phyloP scores from a whole-genome alignment of 1,140 invertebrate species.

The Trichomalopsis sarcophagae region DNA sequence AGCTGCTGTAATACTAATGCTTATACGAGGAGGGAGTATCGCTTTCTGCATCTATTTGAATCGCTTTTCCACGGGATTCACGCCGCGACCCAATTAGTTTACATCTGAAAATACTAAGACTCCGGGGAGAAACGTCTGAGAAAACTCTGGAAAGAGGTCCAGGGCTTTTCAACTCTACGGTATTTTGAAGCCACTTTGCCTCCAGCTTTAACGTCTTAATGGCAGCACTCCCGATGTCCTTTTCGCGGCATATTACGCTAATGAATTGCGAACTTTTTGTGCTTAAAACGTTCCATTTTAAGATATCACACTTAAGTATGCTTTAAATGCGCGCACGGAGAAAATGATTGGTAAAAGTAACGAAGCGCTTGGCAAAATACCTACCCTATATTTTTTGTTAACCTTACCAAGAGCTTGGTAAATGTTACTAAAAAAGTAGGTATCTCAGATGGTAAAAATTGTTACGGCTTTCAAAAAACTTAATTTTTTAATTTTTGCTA shows the following conservation, averaged over 20 bases:
- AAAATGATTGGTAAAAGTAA: too few relatives aligned
- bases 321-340: too few relatives aligned
- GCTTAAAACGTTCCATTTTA: background rate
- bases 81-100: constrained; percentile 64
- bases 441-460: too few relatives aligned
- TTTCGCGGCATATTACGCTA: background rate
- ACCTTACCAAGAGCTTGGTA: too few relatives aligned
- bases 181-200: constrained; percentile 5
- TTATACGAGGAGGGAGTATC: background rate
- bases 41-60: background rate
- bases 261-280: background rate
- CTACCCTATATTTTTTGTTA: too few relatives aligned
- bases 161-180: constrained; percentile 12
- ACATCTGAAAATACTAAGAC: constrained; percentile 58
- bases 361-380: too few relatives aligned
- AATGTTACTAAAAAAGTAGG: too few relatives aligned
- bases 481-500: too few relatives aligned
- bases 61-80: constrained; percentile 54
- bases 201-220: background rate
- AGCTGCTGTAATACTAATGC: background rate
- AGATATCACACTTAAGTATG: too few relatives aligned
- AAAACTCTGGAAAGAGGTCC: background rate
- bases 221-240: background rate
- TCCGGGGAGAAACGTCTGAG: background rate
- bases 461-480: too few relatives aligned